A percentile compares a stretch with the other conserved stretches of the same genome.
Evolutionary conservation across 2,797 vertebrate species (phyloP).

Genomic region (Microcaecilia unicolor): DNA sequence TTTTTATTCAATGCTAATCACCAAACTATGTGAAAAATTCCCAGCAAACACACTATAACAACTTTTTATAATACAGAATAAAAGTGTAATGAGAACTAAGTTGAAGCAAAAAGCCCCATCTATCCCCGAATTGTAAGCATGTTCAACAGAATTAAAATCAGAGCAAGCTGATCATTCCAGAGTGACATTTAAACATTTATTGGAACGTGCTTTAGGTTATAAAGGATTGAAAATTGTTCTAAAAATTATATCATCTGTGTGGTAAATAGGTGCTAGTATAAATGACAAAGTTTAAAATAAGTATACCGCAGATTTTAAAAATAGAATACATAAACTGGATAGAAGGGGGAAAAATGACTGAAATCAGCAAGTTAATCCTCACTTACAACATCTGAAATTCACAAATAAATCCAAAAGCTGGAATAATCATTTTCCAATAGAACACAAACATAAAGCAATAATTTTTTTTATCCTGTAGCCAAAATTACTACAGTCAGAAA

Average conservation of each 20-base stretch:
- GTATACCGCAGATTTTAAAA: constrained; percentile 36
- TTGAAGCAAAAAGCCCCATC: constrained; percentile 39
- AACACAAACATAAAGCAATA: constrained; percentile 40
- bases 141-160: constrained; percentile 31
- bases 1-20: no score
- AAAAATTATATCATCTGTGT: constrained; percentile 40
- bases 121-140: constrained; percentile 31
- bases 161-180: constrained; percentile 54
- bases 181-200: constrained; percentile 58
- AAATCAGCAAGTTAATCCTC: constrained; percentile 23
- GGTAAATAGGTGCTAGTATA: constrained; percentile 39
- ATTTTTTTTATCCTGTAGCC: constrained; percentile 15
- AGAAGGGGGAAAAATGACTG: constrained; percentile 21
- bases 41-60: constrained; percentile 28
- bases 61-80: constrained; percentile 33
- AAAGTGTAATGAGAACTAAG: constrained; percentile 28
- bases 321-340: constrained; percentile 27
- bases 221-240: constrained; percentile 49
- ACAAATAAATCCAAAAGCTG: constrained; percentile 39
- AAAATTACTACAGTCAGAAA: constrained; percentile 10
- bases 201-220: constrained; percentile 49
- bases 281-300: constrained; percentile 34
- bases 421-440: constrained; percentile 38
- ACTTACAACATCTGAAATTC: constrained; percentile 31
- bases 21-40: constrained; percentile 27